Percentiles rank a stretch among this genome's conserved stretches.
These are phyloP conservation scores for Silvanus unidentatus DNA, from an alignment of 2,888 invertebrate genomes.

Conservation along the genomic window DNA sequence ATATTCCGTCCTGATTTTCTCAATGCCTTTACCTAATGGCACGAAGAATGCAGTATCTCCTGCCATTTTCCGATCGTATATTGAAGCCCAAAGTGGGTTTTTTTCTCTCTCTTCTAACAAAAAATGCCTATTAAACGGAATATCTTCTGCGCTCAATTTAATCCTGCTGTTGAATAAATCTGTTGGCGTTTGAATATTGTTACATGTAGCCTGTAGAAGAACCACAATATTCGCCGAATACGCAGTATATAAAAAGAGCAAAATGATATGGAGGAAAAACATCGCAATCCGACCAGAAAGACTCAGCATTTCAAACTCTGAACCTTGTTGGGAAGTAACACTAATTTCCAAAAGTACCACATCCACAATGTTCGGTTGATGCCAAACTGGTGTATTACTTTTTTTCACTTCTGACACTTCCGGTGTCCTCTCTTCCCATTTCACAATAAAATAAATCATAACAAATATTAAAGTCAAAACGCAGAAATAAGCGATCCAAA, in stretches of 20 bases:
- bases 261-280: constrained; percentile 29
- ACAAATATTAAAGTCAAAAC: constrained; percentile 37
- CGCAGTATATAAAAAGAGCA: constrained; percentile 56
- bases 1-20: constrained; percentile 53
- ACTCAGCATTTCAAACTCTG: constrained; percentile 40
- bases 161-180: constrained; percentile 55
- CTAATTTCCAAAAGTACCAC: constrained; percentile 41
- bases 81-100: too few species aligned
- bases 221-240: constrained; percentile 63
- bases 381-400: not conserved
- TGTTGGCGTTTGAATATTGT: constrained; percentile 49
- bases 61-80: constrained; percentile 57
- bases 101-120: too few species aligned
- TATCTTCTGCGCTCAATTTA: constrained; percentile 57
- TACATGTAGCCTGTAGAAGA: constrained; percentile 56
- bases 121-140: constrained; percentile 52
- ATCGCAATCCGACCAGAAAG: constrained; percentile 43
- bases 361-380: constrained; percentile 16
- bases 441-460: constrained; percentile 18
- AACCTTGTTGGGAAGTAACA: constrained; percentile 47
- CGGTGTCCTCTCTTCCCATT: constrained; percentile 24
- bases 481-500: constrained; percentile 54
- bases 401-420: constrained; percentile 4
- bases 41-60: constrained; percentile 54
- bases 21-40: constrained; percentile 57